Conservation (phyloP, 2,888 invertebrate species). For the Ptychoptera contaminata region DNA sequence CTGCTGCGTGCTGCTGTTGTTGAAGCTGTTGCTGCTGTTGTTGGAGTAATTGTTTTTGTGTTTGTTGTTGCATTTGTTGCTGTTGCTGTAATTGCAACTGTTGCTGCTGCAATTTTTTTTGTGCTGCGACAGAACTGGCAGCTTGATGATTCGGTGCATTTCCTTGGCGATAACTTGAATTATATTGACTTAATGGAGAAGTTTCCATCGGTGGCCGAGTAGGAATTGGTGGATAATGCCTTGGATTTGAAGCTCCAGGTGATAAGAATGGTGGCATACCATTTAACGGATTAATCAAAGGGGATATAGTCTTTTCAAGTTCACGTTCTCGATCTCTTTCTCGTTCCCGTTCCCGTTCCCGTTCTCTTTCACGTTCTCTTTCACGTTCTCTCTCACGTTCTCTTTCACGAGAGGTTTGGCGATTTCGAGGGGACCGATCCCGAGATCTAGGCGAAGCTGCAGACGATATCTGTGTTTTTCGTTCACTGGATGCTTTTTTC, state of each 20-base stretch:
- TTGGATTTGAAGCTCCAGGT: neutral
- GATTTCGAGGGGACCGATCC: too few relatives aligned
- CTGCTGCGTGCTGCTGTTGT: neutral
- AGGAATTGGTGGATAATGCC: too few relatives aligned
- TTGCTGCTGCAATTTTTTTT: slow-evolving; percentile 1
- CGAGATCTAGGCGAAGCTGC: too few relatives aligned
- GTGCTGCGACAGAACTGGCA: neutral
- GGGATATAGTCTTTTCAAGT: too few relatives aligned
- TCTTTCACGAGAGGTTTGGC: too few relatives aligned
- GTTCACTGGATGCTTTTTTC: slow-evolving; percentile 3
- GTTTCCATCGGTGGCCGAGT: too few relatives aligned
- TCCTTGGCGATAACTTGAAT: neutral
- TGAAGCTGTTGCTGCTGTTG: slow-evolving; percentile 6
- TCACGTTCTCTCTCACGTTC: slow-evolving; percentile 1
- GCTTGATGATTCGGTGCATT: slow-evolving; percentile 3
- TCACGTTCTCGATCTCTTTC: too few relatives aligned
- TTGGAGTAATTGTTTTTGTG: slow-evolving; percentile 2
- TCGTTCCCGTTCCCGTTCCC: neutral
- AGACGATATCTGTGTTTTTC: neutral
- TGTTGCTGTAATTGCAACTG: neutral
- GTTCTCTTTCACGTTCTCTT: neutral
- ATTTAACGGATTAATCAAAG: too few relatives aligned
- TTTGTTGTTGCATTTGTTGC: slow-evolving; percentile 5
- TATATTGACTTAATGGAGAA: too few relatives aligned
- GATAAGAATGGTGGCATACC: neutral